Evolutionary conservation across 2,888 invertebrate genomes (phyloP).

Genomic region (Didymodactylos carnosus): DNA sequence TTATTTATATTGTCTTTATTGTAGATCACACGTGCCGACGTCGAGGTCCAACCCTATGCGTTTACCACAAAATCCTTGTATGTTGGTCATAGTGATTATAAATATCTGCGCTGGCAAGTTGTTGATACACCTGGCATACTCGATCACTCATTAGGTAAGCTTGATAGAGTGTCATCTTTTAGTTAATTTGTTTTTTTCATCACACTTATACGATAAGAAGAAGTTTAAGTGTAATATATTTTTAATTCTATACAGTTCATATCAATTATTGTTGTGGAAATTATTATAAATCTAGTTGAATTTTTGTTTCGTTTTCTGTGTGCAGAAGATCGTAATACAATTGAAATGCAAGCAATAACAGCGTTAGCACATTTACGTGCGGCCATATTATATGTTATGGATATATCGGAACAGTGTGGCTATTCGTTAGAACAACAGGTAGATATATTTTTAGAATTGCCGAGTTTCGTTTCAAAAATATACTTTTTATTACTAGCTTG

Average conservation of each 20-base stretch:
- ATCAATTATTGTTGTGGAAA: too few relatives aligned
- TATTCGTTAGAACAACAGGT: conserved; percentile 82
- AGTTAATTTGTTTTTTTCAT: neutral
- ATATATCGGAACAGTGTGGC: conserved; percentile 87
- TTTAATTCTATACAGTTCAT: too few relatives aligned
- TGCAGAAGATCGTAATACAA: conserved; percentile 57
- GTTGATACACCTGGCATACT: conserved; percentile 15
- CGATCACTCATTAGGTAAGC: conserved; percentile 13
- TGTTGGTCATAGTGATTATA: conserved; percentile 95
- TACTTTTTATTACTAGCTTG: neutral
- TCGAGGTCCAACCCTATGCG: conserved; percentile 96
- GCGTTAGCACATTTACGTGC: conserved; percentile 86
- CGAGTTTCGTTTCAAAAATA: too few relatives aligned
- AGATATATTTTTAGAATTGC: too few relatives aligned
- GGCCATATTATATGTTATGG: conserved; percentile 76
- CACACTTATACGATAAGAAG: too few relatives aligned
- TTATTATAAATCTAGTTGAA: too few relatives aligned
- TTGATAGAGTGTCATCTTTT: too few relatives aligned
- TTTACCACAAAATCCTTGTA: conserved; percentile 97
- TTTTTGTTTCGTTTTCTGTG: too few relatives aligned
- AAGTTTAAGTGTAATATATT: too few relatives aligned
- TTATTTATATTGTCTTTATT: too few relatives aligned
- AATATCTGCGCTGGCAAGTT: conserved; percentile 89
- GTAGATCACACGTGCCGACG: conserved; percentile 92
- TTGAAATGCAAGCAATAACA: conserved; percentile 95